phyloP scores from a whole-genome alignment of 2,888 invertebrate species.

The Tromatobia lineatoria region DNA sequence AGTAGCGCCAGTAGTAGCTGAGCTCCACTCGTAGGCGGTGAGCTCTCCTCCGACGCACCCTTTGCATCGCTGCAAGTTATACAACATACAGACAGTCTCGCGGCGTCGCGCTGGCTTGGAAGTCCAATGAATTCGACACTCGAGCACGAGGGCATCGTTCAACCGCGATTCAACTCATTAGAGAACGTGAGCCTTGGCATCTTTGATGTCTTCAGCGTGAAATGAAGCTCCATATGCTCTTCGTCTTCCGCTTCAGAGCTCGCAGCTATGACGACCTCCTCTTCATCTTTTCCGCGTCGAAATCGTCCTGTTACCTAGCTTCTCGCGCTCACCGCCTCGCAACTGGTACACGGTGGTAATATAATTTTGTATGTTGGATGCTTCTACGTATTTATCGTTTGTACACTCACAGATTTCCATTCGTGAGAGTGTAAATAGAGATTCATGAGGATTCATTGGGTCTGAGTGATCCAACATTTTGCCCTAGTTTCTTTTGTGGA shows the following conservation, averaged over 20 bases:
- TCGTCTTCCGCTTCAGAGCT: constrained; percentile 5
- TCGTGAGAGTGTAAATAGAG: background rate
- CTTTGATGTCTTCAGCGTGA: constrained; percentile 81
- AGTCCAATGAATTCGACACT: constrained; percentile 79
- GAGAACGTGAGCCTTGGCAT: constrained; percentile 80
- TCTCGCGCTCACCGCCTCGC: constrained; percentile 32
- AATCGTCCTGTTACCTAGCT: constrained; percentile 34
- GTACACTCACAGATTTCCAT: background rate
- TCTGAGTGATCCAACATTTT: background rate
- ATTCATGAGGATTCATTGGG: background rate
- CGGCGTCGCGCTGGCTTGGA: constrained; percentile 14
- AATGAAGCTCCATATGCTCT: constrained; percentile 75
- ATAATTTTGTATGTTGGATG: constrained; percentile 1
- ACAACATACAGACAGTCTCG: background rate
- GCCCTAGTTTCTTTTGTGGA: background rate
- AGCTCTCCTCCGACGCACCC: constrained; percentile 31
- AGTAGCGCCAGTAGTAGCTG: constrained; percentile 69
- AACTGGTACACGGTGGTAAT: constrained; percentile 14
- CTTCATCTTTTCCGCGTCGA: constrained; percentile 30
- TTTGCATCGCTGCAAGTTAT: constrained; percentile 1
- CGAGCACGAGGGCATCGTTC: constrained; percentile 73
- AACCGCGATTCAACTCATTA: constrained; percentile 83
- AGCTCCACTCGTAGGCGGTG: constrained; percentile 11
- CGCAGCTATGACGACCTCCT: background rate
- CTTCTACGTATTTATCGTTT: background rate